Conservation (phyloP, 2,113 vertebrate species). For the Peromyscus polionotus region DNA sequence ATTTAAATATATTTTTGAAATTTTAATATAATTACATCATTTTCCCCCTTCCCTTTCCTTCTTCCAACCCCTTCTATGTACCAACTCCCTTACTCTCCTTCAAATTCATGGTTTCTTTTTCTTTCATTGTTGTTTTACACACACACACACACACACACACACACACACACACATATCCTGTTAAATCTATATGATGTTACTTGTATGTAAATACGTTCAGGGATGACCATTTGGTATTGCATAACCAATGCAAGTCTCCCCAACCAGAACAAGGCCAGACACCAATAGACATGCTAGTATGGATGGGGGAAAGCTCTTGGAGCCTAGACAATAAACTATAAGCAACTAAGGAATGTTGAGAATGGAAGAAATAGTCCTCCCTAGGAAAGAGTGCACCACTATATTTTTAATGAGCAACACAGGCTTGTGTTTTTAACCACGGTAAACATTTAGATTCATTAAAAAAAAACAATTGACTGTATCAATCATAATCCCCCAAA, state of each 20-base stretch:
- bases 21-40: background rate
- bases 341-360: background rate
- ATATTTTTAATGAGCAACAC: background rate
- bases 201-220: background rate
- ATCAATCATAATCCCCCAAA: background rate
- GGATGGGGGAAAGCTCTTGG: background rate
- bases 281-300: background rate
- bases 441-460: background rate
- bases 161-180: background rate
- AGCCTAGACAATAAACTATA: background rate
- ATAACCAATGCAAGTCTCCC: background rate
- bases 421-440: background rate
- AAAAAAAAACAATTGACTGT: background rate
- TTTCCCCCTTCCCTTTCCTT: background rate
- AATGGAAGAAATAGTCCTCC: background rate
- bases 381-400: background rate
- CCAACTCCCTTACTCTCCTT: background rate
- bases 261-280: background rate
- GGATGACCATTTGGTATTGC: background rate
- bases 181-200: background rate
- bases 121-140: background rate
- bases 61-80: background rate
- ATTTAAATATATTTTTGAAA: background rate
- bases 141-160: background rate
- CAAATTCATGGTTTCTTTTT: background rate